Conservation (phyloP, 2,888 invertebrate genomes). For the Euproctis similis region DNA sequence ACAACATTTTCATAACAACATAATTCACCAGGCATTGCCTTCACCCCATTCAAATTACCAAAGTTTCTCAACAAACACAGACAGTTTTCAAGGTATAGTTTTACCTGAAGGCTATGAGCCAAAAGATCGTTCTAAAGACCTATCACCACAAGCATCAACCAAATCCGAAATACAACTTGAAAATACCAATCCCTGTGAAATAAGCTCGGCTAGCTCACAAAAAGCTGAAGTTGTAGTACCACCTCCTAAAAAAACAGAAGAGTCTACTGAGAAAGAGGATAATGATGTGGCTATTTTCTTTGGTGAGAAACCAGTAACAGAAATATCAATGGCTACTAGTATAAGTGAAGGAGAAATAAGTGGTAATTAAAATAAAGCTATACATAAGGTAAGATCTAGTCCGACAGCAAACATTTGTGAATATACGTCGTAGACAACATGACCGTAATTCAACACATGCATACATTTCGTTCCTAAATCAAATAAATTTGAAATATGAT, state of each 20-base stretch:
- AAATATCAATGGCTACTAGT: slow-evolving; percentile 65
- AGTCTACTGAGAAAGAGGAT: slow-evolving; percentile 62
- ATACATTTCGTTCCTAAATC: too few relatives aligned
- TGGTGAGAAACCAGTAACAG: slow-evolving; percentile 54
- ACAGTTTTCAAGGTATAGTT: slow-evolving; percentile 35
- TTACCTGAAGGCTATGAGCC: slow-evolving; percentile 65
- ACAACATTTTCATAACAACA: slow-evolving; percentile 7
- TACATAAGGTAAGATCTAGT: slow-evolving; percentile 45
- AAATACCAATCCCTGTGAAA: slow-evolving; percentile 54
- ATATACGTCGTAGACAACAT: too few relatives aligned
- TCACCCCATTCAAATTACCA: slow-evolving; percentile 11
- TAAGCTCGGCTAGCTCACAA: slow-evolving; percentile 59
- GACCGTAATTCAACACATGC: too few relatives aligned
- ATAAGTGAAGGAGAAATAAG: slow-evolving; percentile 59
- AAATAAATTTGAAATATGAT: too few relatives aligned
- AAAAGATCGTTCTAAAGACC: slow-evolving; percentile 50
- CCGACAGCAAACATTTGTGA: too few relatives aligned
- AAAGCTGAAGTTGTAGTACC: slow-evolving; percentile 58
- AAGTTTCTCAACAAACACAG: slow-evolving; percentile 14
- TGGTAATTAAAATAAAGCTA: slow-evolving; percentile 40
- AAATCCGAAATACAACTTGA: slow-evolving; percentile 30
- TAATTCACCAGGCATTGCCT: slow-evolving; percentile 16
- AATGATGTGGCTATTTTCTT: slow-evolving; percentile 78
- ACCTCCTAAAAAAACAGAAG: slow-evolving; percentile 39
- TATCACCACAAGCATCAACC: slow-evolving; percentile 42